These are phyloP conservation scores for Xanthia togata DNA, from an alignment of 2,888 invertebrate species.

Conservation along the genomic window DNA sequence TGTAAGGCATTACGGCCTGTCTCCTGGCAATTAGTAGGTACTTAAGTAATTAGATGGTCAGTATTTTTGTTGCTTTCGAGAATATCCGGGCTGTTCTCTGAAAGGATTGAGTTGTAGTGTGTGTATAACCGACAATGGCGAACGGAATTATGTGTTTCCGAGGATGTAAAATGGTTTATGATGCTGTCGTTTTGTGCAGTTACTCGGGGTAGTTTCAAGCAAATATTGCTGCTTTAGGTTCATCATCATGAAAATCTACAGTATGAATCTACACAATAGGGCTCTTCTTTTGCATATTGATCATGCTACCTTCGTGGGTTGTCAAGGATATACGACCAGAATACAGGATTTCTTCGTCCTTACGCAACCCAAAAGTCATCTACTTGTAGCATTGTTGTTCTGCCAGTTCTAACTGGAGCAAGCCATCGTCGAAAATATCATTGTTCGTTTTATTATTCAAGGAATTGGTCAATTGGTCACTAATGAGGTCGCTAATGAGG, in stretches of 20 bases:
- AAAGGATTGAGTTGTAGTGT: constrained; percentile 10
- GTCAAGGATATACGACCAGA: neutral
- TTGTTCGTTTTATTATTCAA: constrained; percentile 9
- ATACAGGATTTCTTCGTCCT: neutral
- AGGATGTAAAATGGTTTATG: neutral
- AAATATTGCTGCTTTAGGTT: neutral
- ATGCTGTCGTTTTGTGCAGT: neutral
- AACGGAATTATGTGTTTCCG: constrained; percentile 8
- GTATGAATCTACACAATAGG: neutral
- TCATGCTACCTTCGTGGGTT: neutral
- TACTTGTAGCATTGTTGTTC: neutral
- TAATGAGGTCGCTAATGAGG: constrained; percentile 11
- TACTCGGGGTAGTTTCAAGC: neutral
- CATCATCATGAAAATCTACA: neutral
- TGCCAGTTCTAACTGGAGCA: neutral
- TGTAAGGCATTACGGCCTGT: constrained; percentile 54
- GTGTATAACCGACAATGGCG: neutral
- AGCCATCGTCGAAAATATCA: neutral
- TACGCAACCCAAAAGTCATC: neutral
- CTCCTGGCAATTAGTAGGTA: constrained; percentile 51
- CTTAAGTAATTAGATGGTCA: constrained; percentile 53
- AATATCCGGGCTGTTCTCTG: constrained; percentile 13
- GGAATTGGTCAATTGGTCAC: constrained; percentile 5
- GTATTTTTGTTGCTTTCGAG: constrained; percentile 40
- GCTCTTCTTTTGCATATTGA: neutral